Conservation (phyloP, 1,140 invertebrate species). For the Archegozetes longisetosus region DNA sequence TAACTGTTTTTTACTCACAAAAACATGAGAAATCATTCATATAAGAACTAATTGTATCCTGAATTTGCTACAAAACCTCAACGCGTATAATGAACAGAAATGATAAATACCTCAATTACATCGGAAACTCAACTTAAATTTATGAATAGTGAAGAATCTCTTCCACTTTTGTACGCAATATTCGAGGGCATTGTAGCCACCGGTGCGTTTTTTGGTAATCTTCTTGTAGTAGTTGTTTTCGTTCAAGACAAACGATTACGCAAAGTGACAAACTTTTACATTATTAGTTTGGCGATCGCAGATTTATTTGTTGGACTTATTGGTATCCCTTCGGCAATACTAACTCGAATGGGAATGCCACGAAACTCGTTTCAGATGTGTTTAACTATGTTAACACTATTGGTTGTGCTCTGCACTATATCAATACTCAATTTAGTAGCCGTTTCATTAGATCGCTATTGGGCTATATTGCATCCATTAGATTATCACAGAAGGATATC, state of each 20-base stretch:
- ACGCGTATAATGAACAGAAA: no score
- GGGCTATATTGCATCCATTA: conserved; percentile 78
- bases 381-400: conserved; percentile 64
- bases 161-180: conserved; percentile 40
- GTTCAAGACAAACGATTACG: conserved; percentile 52
- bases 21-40: no score
- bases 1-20: no score
- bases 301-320: conserved; percentile 48
- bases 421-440: conserved; percentile 80
- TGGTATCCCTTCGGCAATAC: conserved; percentile 68
- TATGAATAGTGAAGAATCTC: no score
- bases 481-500: conserved; percentile 69
- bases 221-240: conserved; percentile 67
- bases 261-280: conserved; percentile 74
- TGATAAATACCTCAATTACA: no score
- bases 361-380: conserved; percentile 53
- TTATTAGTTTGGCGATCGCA: conserved; percentile 66
- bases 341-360: conserved; percentile 55
- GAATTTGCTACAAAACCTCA: no score
- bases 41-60: no score
- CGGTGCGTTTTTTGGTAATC: conserved; percentile 61
- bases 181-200: conserved; percentile 63
- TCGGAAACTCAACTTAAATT: no score
- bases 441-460: conserved; percentile 75
- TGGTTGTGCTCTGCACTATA: conserved; percentile 73